Conservation (phyloP, 2,888 invertebrate genomes). For the Craniophora ligustri region DNA sequence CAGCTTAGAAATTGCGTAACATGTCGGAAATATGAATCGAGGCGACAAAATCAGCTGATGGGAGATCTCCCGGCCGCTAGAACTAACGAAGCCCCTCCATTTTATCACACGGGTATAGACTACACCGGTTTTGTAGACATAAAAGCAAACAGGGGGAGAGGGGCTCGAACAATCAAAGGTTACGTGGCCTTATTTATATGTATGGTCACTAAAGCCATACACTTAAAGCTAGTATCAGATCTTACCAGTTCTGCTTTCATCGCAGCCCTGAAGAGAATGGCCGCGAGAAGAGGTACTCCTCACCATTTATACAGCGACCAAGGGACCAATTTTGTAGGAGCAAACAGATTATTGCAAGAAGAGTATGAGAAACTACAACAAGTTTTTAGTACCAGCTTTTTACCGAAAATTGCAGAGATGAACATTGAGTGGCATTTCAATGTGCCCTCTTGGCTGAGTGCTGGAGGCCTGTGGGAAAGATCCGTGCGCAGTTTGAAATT, state of each 20-base stretch:
- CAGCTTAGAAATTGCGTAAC: background rate
- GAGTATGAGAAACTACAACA: background rate
- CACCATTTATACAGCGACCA: slow-evolving; percentile 10
- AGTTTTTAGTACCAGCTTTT: background rate
- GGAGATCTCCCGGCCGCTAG: slow-evolving; percentile 1
- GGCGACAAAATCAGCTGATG: background rate
- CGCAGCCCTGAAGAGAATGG: slow-evolving; percentile 3
- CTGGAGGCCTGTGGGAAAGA: background rate
- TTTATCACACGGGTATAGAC: slow-evolving; percentile 10
- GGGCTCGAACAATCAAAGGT: background rate
- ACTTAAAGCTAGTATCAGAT: slow-evolving; percentile 10
- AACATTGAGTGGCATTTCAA: background rate
- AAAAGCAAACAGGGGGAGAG: slow-evolving; percentile 10
- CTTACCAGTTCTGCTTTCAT: slow-evolving; percentile 6
- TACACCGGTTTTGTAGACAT: slow-evolving; percentile 16
- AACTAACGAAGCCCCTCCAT: background rate
- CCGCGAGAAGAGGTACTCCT: background rate
- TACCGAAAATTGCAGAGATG: background rate
- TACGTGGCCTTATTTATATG: slow-evolving; percentile 16
- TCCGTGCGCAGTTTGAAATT: background rate
- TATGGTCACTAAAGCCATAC: slow-evolving; percentile 12
- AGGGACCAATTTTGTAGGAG: background rate
- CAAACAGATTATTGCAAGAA: background rate
- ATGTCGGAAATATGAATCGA: background rate
- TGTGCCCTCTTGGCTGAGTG: background rate